A percentile compares a stretch with the other conserved stretches of the same genome.
phyloP scores from a whole-genome alignment of 2,113 vertebrate genomes.

The Anas platyrhynchos region DNA sequence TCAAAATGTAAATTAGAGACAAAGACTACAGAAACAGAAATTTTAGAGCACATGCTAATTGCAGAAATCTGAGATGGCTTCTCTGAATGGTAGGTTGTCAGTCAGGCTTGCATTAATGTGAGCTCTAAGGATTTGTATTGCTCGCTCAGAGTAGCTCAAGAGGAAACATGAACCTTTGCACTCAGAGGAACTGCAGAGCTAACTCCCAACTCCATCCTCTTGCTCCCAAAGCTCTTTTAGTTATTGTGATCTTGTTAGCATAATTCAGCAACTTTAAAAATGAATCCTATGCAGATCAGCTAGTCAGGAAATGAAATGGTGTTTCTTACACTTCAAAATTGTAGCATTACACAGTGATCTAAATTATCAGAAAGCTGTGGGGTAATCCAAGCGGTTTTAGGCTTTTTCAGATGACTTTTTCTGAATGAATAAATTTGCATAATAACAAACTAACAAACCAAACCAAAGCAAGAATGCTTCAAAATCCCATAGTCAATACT shows the following conservation, averaged over 20 bases:
- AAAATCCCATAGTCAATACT: neutral
- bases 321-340: neutral
- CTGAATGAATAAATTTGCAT: neutral
- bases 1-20: conserved; percentile 60
- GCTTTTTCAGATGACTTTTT: neutral
- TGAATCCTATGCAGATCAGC: neutral
- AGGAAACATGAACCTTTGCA: conserved; percentile 29
- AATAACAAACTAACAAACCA: neutral
- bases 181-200: neutral
- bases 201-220: neutral
- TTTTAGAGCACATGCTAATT: conserved; percentile 43
- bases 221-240: conserved; percentile 5
- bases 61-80: conserved; percentile 23
- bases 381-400: neutral
- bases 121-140: conserved; percentile 36
- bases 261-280: conserved; percentile 34
- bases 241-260: conserved; percentile 30
- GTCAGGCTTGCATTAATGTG: conserved; percentile 52
- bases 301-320: neutral
- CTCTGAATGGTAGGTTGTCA: conserved; percentile 50
- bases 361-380: neutral
- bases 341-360: neutral
- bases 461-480: neutral
- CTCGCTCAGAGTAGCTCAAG: conserved; percentile 31
- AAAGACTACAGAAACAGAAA: conserved; percentile 6